These are phyloP conservation scores for Agrilus biguttatus DNA, from an alignment of 2,888 invertebrate species.

Conservation along the genomic window DNA sequence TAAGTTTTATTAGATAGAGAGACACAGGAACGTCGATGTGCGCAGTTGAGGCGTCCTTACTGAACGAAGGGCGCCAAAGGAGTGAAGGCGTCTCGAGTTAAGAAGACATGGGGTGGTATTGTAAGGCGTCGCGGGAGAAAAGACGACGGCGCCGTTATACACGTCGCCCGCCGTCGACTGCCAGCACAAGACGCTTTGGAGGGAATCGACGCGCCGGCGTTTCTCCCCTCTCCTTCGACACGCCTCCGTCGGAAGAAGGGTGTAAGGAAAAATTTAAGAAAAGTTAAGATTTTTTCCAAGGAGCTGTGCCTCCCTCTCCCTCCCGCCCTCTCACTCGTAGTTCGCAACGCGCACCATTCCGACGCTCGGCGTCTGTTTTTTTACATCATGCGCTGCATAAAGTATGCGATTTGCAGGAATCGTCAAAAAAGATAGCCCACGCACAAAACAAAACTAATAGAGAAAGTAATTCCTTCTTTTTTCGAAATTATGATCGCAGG, in stretches of 20 bases:
- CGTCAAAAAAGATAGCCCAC: neutral
- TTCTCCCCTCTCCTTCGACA: constrained; percentile 24
- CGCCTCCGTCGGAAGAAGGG: constrained; percentile 28
- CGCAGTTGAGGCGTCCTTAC: constrained; percentile 19
- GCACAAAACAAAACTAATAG: constrained; percentile 1
- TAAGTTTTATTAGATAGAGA: too few species aligned
- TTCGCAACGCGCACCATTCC: neutral
- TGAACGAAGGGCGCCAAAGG: constrained; percentile 30
- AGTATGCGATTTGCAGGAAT: too few species aligned
- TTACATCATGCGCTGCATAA: neutral
- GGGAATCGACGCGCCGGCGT: constrained; percentile 27
- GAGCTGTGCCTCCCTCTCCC: constrained; percentile 17
- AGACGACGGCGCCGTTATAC: constrained; percentile 28
- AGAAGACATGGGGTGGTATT: constrained; percentile 22
- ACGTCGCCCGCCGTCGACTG: constrained; percentile 33
- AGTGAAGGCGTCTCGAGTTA: constrained; percentile 31
- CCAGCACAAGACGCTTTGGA: constrained; percentile 30
- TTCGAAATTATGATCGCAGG: neutral
- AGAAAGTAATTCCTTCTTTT: neutral
- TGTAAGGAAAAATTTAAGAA: constrained; percentile 32
- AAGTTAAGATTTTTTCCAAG: constrained; percentile 31
- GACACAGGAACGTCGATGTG: neutral
- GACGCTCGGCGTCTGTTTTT: neutral
- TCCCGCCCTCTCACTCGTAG: constrained; percentile 12
- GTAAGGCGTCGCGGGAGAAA: constrained; percentile 30